These are phyloP conservation scores for Perodicticus potto DNA, from an alignment of 2,797 vertebrate species.

Conservation along the genomic window DNA sequence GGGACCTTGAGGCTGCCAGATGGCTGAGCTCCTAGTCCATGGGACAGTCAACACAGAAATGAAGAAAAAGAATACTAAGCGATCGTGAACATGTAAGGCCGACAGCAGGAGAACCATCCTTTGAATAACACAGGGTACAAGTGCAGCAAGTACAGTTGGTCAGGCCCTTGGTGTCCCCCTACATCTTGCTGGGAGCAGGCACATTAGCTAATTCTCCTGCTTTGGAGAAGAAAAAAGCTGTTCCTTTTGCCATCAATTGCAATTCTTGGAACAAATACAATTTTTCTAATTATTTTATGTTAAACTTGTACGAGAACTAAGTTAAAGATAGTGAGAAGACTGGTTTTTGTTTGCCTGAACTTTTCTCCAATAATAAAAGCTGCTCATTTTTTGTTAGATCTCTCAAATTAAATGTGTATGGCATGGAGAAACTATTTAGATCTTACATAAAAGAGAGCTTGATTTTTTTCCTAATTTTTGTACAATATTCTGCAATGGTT, in stretches of 20 bases:
- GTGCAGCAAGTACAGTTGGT: neutral
- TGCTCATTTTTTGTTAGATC: slow-evolving; percentile 49
- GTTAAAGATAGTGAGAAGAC: slow-evolving; percentile 54
- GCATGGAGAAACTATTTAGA: neutral
- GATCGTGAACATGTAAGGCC: neutral
- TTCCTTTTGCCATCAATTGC: neutral
- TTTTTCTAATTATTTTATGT: slow-evolving; percentile 57
- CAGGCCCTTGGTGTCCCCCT: too few relatives aligned
- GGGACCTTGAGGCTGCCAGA: neutral
- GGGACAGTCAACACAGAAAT: neutral
- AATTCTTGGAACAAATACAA: slow-evolving; percentile 11
- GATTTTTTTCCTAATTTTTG: neutral
- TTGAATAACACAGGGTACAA: neutral
- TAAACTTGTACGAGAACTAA: slow-evolving; percentile 52
- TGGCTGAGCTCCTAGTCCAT: neutral
- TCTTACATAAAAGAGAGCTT: neutral
- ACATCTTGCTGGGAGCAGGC: neutral
- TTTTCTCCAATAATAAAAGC: slow-evolving; percentile 73
- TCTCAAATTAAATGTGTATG: slow-evolving; percentile 46
- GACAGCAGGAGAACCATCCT: neutral
- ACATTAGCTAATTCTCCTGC: neutral
- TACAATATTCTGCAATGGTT: neutral
- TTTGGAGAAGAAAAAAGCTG: neutral
- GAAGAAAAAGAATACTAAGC: neutral
- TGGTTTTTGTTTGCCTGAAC: slow-evolving; percentile 30